Evolutionary conservation across 2,113 vertebrate genomes (phyloP).

Genomic region (Turnix velox): DNA sequence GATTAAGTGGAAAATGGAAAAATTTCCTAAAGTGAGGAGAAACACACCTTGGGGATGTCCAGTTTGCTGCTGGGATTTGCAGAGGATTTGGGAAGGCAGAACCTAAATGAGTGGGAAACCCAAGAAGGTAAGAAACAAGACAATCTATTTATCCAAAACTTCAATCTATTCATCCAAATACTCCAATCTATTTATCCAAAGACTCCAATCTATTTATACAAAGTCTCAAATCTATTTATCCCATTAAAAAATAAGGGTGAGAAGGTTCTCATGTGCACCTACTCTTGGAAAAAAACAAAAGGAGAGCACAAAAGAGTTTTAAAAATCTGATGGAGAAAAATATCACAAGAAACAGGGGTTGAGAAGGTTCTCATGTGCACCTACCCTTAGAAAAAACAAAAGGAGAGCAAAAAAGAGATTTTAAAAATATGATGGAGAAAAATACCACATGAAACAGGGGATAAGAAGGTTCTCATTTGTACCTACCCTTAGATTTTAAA

Average conservation of each 20-base stretch:
- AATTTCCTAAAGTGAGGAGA: neutral
- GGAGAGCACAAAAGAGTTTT: too few relatives aligned
- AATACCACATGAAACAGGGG: neutral
- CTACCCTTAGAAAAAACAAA: slow-evolving; percentile 28
- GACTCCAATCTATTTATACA: neutral
- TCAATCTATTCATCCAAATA: too few relatives aligned
- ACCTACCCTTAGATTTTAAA: too few relatives aligned
- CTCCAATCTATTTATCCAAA: too few relatives aligned
- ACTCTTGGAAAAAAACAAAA: neutral
- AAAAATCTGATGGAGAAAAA: too few relatives aligned
- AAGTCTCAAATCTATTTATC: neutral
- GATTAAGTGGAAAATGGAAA: too few relatives aligned
- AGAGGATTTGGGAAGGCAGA: neutral
- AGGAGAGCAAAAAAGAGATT: neutral
- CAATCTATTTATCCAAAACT: neutral
- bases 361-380: too few relatives aligned
- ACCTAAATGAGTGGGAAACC: neutral
- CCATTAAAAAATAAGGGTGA: neutral
- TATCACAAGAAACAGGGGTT: too few relatives aligned
- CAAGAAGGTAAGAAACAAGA: neutral
- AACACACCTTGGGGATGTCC: neutral
- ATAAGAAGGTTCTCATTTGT: too few relatives aligned
- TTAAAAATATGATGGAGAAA: neutral
- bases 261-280: neutral
- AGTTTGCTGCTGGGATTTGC: neutral